Evolutionary conservation across 2,797 vertebrate species (phyloP), one percentile per base, ranked within the genome.

Genomic region (Austrolebias charrua): DNA sequence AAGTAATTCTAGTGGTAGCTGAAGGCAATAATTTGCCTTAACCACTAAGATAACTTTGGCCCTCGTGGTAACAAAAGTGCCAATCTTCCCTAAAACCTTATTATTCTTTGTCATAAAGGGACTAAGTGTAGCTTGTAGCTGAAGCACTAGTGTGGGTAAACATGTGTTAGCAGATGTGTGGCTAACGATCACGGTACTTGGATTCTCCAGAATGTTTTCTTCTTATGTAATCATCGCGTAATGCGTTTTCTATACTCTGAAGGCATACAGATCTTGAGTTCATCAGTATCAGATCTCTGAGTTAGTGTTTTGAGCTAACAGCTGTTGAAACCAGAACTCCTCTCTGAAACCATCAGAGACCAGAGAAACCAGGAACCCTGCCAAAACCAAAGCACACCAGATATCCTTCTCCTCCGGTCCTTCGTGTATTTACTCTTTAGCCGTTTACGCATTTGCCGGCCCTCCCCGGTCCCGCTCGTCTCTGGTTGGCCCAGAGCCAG

Each of bases 291-390:
- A 58, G 76, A 73, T 80, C 66, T 66, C 47, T 1, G 60, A 31
- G 78, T 85, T 82, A 80, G 74, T 61, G 31, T 63, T 5, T 71
- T 84, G 79, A 76, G 75, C 78, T 70, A 44, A 66, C 55, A 80
- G 80, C 83, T 63, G 86, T 72, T 75, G 83, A 83, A 88, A 88
- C 75, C 71, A 0, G 82, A 87, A 81, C 80, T 60, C 47, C 62
- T 69, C 66, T 58, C 14, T 43, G 77, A 78, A 75, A 71, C 70
- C 65, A 50, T 20, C 71, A 12, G 63, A 74, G 49, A 54, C 80
- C 74, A 55, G 2, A 48, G 80, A 82, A 84, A 83, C 51, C 69
- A 50, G 40, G 54, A 63, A 60, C 55, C 11, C 50, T 63, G 82
- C 85, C 87, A 86, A 72, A 80, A 68, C 55, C 9, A 71, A 63